Evolutionary conservation across 1,140 invertebrate genomes (phyloP), one percentile per base, ranked within the genome.

Genomic region (Nasonia vitripennis): DNA sequence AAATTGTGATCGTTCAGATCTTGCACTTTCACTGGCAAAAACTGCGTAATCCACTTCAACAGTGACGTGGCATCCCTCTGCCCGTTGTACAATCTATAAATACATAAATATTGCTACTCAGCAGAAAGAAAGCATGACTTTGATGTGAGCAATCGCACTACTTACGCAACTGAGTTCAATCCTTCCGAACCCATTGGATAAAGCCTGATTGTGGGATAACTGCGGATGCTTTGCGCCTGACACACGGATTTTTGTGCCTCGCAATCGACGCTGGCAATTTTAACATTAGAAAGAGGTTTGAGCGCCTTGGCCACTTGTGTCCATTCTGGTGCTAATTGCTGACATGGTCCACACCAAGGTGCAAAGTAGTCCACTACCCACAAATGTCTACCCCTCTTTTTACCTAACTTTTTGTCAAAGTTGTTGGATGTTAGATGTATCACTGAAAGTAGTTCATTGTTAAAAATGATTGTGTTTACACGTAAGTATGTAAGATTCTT

Each of bases 221-320:
- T 95, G n/a, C 91, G 90, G 23, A 97, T 92, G 80, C 93, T 92
- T 91, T 96, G 94, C 3, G 91, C 85, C 37, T 88, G 82, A 90
- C 96, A 97, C 2, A 97, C 87, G 45, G 91, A 88, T 10, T 87
- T 67, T 89, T 97, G 92, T 37, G 90, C 90, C 81, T 95, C 94
- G 92, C 96, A 97, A 91, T 97, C 95, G 2, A 97, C 95, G 88
- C 95, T 94, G 2, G 94, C 96, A n/a, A 97, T 93, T 87, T 94
- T 93, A 6, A 97, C 91, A 86, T 93, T 93, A 23, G 93, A 90
- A 45, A 94, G 91, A 73, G 86, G 67, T n/a, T 89, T 86, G 67
- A 94, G 80, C 84, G 87, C 87, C 86, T 92, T 94, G 17, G 95
- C 94, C 62, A 96, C 91, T 87, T 92, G 90, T 31, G 94, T 92